Evolutionary conservation across 2,113 vertebrate genomes (phyloP), one percentile per base, ranked within the genome.

Genomic region (Strix uralensis): DNA sequence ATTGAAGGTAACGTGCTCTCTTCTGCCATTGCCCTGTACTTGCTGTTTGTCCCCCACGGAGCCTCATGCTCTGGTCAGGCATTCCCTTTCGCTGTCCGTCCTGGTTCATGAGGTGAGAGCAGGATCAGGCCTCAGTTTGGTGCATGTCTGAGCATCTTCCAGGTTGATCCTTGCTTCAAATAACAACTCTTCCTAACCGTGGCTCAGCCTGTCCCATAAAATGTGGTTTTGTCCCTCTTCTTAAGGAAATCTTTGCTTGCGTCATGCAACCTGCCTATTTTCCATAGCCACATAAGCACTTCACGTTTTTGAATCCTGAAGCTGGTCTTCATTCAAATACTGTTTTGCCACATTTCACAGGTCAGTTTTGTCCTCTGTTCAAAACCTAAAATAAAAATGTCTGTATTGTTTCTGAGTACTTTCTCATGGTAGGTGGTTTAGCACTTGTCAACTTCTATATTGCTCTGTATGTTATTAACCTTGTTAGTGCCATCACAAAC

Each of bases 1-100:
- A 97, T 95, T 97, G 94, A 97, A 98, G 97, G 97, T 98, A 98
- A 86, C 0, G 1, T 10, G 8, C 34, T 89, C 29, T 57, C 66
- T 84, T 42, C 71, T 86, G 40, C 40, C 66, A 20, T 3, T 73
- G 47, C 62, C 52, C 36, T 65, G 29, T 13, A 4, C 26, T 84
- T 61, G 42, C 42, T 18, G 3, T 67, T 78, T 65, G 2, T 54
- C 26, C n/a, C 42, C 21, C 21, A 10, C 2, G 3, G 63, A 93
- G 46, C 57, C 54, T 69, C n/a, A 0, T 38, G 25, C 63, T 81
- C 38, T 40, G 32, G 21, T 30, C 0, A 0, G 7, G 22, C 0
- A 0, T 57, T 59, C 27, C 26, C 67, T 84, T 69, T 70, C 58
- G n/a, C 47, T 82, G 58, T 74, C 83, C 32, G 10, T 73, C 65